Percentiles rank a stretch among this genome's conserved stretches.
phyloP scores from a whole-genome alignment of 2,113 vertebrate species.

The Chloebia gouldiae region DNA sequence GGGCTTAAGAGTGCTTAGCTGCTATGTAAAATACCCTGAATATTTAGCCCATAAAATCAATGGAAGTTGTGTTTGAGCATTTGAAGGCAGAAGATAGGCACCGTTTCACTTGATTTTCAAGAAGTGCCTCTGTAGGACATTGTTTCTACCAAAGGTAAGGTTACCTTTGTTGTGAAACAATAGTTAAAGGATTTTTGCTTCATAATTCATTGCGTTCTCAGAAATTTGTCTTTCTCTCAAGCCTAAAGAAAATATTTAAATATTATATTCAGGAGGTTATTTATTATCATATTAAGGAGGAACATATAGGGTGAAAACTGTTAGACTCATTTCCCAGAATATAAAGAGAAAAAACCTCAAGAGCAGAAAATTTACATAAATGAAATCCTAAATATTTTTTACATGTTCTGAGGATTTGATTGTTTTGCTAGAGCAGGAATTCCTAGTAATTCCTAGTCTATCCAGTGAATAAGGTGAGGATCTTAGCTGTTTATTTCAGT shows the following conservation, averaged over 20 bases:
- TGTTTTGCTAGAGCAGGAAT: not conserved
- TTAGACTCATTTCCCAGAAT: not conserved
- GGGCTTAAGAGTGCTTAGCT: conserved; percentile 39
- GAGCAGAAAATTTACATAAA: not conserved
- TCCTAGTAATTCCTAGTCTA: not conserved
- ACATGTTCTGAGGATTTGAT: not conserved
- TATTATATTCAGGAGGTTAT: not conserved
- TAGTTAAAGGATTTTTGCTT: not conserved
- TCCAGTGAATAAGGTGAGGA: not conserved
- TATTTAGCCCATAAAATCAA: conserved; percentile 40
- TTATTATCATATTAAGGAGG: not conserved
- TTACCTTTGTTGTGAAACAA: not conserved
- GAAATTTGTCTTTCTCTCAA: not conserved
- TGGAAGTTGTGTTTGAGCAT: not conserved
- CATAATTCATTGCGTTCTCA: not conserved
- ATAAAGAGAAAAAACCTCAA: not conserved
- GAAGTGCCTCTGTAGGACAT: not conserved
- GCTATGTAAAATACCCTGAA: conserved; percentile 37
- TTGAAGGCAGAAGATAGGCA: not conserved
- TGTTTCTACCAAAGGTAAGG: not conserved
- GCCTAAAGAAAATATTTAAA: not conserved
- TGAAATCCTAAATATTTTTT: not conserved
- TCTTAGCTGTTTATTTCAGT: not conserved
- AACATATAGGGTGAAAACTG: not conserved
- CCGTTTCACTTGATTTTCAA: not conserved